Percentiles rank a stretch among this genome's conserved stretches.
These are phyloP conservation scores for Sorex fumeus DNA, from an alignment of 2,113 vertebrate genomes.

Conservation along the genomic window DNA sequence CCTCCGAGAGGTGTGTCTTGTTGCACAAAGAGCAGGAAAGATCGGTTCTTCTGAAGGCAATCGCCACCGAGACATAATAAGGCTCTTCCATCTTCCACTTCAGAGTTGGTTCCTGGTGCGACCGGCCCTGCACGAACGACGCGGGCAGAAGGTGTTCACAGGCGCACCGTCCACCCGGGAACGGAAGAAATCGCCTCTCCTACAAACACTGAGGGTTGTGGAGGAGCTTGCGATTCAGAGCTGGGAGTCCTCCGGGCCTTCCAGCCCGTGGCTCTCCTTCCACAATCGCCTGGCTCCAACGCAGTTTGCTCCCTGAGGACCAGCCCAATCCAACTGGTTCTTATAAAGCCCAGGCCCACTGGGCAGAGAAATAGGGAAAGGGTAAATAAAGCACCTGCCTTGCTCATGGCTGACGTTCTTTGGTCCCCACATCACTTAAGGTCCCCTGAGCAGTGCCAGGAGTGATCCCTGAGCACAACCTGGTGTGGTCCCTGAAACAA, in stretches of 20 bases:
- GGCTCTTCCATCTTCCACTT: conserved; percentile 19
- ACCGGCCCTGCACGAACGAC: not conserved
- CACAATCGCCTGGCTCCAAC: not conserved
- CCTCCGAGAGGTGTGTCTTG: conserved; percentile 77
- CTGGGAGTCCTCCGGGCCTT: not conserved
- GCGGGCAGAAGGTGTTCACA: not conserved
- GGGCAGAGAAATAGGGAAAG: no score
- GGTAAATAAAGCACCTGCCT: no score
- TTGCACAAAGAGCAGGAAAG: conserved; percentile 80
- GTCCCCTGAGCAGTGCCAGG: no score
- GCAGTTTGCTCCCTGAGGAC: conserved; percentile 10
- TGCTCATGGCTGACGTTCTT: no score
- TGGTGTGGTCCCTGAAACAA: no score
- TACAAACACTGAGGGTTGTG: not conserved
- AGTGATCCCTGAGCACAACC: no score
- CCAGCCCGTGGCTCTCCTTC: no score
- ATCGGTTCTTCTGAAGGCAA: conserved; percentile 66
- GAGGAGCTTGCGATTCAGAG: not conserved
- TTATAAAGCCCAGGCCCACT: not conserved
- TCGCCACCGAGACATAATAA: not conserved
- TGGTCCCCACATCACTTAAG: no score
- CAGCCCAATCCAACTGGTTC: conserved; percentile 22
- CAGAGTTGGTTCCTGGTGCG: conserved; percentile 37
- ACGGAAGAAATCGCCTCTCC: not conserved
- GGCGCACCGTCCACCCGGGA: not conserved